Evolutionary conservation across 2,888 invertebrate genomes (phyloP), one percentile per base, ranked within the genome.

Genomic region (Coleophora deauratella): DNA sequence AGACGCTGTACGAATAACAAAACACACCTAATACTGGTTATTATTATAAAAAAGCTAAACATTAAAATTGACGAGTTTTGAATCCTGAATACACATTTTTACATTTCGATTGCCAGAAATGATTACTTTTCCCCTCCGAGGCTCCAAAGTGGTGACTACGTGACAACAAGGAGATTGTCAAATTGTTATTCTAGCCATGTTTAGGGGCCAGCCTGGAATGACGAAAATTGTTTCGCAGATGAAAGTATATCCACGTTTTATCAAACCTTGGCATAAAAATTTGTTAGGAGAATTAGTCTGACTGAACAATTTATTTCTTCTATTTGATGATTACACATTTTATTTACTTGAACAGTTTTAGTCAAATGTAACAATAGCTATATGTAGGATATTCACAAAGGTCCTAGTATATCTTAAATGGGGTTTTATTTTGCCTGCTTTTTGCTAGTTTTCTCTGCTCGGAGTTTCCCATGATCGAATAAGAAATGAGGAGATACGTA

Each of bases 141-240:
- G 61, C 66, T 74, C 63, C 72, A 66, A 75, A 71, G 76, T 75
- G 74, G 66, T n/a, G 62, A 60, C 62, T 65, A 77, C 81, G 80
- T 81, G 81, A 78, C 75, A 21, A 63, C 62, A 59, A 62, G 66
- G 66, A 78, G 71, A 78, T 80, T 80, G 81, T 78, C 71, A 78
- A 79, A 78, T 82, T 81, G 75, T 74, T 81, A 82, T 81, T 81
- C 81, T 62, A 71, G 65, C 67, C 79, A 65, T 77, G 80, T 65
- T 74, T 71, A 70, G 65, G 67, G 70, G 69, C 71, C 66, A 67
- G 69, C 66, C 66, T 66, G 68, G 72, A 72, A 77, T 73, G 74
- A 78, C 74, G 67, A 76, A 79, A 79, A 77, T 75, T 77, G 77
- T 79, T 77, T 76, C 65, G 61, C 52, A 61, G 63, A 72, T 70